Conservation (phyloP, 2,113 vertebrate species). For the Mixornis gularis region DNA sequence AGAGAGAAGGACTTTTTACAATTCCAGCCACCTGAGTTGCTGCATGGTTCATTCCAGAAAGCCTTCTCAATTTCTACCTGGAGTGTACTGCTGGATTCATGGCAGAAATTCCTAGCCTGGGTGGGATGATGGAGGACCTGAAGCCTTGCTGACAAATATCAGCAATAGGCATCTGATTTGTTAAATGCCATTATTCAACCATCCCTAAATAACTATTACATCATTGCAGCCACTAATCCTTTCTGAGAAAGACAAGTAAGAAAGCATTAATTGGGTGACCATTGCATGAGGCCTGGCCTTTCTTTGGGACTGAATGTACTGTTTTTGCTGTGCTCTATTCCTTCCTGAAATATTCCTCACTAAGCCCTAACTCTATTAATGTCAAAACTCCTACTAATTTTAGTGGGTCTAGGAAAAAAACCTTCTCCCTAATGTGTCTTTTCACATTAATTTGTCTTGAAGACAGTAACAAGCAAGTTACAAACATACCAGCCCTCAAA, state of each 20-base stretch:
- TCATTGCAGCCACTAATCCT: neutral
- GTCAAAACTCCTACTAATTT: neutral
- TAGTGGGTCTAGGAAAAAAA: neutral
- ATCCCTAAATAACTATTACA: conserved; percentile 15
- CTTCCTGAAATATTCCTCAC: conserved; percentile 19
- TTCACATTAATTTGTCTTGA: neutral
- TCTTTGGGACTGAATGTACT: conserved; percentile 9
- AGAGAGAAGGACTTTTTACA: neutral
- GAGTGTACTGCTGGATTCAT: neutral
- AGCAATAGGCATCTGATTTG: neutral
- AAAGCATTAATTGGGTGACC: neutral
- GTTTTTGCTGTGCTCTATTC: neutral
- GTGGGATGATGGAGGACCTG: neutral
- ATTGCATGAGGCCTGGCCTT: neutral
- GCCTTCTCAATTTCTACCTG: neutral
- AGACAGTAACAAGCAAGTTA: neutral
- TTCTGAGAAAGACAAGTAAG: conserved; percentile 38
- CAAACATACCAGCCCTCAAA: neutral
- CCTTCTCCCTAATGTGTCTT: neutral
- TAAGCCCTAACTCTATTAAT: neutral
- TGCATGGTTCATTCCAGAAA: neutral
- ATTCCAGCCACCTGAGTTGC: neutral
- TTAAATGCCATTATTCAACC: neutral
- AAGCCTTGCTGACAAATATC: neutral
- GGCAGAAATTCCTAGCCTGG: neutral